Conservation (phyloP, 1,140 invertebrate genomes). For the Fopius arisanus region DNA sequence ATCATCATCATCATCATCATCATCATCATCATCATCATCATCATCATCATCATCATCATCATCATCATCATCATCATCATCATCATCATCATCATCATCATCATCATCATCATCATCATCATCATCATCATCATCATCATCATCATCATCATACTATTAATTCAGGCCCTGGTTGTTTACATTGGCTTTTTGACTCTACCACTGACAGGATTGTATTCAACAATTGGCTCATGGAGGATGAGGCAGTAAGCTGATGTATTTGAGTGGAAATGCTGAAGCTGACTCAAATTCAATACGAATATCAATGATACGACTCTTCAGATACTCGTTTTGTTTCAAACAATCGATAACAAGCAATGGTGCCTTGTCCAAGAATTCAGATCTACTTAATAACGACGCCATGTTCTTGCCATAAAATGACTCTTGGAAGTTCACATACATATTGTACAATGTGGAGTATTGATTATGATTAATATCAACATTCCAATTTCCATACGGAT, state of each 20-base stretch:
- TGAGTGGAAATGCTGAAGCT: slow-evolving; percentile 28
- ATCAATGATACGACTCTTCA: slow-evolving; percentile 45
- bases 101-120: too few species aligned
- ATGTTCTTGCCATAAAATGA: slow-evolving; percentile 41
- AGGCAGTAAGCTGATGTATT: slow-evolving; percentile 49
- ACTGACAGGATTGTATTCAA: slow-evolving; percentile 43
- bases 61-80: too few species aligned
- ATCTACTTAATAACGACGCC: slow-evolving; percentile 12
- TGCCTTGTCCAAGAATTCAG: neutral
- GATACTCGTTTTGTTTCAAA: slow-evolving; percentile 45
- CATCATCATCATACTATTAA: neutral
- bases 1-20: too few species aligned
- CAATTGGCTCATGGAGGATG: slow-evolving; percentile 45
- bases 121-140: too few species aligned
- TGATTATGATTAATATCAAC: slow-evolving; percentile 32
- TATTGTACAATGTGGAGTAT: slow-evolving; percentile 35
- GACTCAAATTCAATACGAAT: slow-evolving; percentile 46
- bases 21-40: too few species aligned
- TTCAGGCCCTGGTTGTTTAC: neutral
- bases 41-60: too few species aligned
- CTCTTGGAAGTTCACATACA: slow-evolving; percentile 37
- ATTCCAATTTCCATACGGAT: slow-evolving; percentile 30
- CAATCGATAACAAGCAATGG: slow-evolving; percentile 46
- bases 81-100: too few species aligned
- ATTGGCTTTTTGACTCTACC: slow-evolving; percentile 29